Percentiles rank a stretch among this genome's conserved stretches.
Conservation (phyloP, 2,797 vertebrate species). For the Darevskia nairensis region DNA sequence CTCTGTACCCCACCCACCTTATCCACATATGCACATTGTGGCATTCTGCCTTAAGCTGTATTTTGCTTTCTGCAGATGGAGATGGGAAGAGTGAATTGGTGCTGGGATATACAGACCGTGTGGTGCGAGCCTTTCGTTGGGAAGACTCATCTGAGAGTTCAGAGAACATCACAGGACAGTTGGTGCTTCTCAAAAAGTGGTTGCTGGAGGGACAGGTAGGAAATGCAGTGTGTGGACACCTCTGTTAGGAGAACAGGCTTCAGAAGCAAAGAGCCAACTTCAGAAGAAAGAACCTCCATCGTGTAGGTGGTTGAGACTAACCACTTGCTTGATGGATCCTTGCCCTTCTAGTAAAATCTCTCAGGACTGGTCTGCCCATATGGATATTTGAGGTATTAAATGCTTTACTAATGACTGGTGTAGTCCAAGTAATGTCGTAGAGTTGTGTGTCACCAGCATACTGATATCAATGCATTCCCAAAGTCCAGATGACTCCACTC, state of each 20-base stretch:
- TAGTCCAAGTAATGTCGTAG: too few species aligned
- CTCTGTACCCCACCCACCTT: background rate
- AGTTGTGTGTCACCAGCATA: too few species aligned
- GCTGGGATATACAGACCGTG: slow-evolving; percentile 96
- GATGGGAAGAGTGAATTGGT: slow-evolving; percentile 93
- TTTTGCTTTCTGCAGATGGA: slow-evolving; percentile 82
- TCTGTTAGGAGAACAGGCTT: background rate
- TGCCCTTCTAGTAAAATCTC: too few species aligned
- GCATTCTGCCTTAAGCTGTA: background rate
- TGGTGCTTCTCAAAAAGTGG: slow-evolving; percentile 97
- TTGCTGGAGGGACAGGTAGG: slow-evolving; percentile 95
- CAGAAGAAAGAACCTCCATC: background rate
- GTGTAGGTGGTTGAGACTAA: background rate
- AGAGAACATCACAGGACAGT: slow-evolving; percentile 85
- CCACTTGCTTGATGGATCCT: too few species aligned
- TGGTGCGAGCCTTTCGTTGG: slow-evolving; percentile 97
- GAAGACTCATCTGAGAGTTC: slow-evolving; percentile 85
- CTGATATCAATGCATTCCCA: too few species aligned
- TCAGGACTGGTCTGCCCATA: too few species aligned
- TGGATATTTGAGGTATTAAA: too few species aligned
- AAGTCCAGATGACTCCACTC: too few species aligned
- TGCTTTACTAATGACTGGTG: too few species aligned
- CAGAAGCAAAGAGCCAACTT: background rate
- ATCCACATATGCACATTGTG: background rate
- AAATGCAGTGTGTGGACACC: background rate